These are phyloP conservation scores for Apteryx mantelli DNA, from an alignment of 2,113 vertebrate species.

Conservation along the genomic window DNA sequence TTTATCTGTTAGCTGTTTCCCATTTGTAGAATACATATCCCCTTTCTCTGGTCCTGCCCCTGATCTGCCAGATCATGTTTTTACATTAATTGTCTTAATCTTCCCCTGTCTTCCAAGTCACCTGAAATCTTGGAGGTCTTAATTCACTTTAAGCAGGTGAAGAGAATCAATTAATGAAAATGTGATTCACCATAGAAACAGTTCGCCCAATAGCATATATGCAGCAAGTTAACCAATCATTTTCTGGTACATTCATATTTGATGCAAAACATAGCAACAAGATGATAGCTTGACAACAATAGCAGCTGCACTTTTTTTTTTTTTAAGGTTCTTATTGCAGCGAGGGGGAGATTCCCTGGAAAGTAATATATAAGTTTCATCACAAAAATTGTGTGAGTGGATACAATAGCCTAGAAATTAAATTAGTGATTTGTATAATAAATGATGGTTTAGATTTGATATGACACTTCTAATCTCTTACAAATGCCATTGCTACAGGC, in stretches of 20 bases:
- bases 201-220: background rate
- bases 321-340: background rate
- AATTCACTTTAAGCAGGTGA: background rate
- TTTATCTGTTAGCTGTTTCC: background rate
- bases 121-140: background rate
- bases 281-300: slow-evolving; percentile 27
- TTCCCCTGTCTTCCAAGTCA: background rate
- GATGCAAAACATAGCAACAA: slow-evolving; percentile 25
- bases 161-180: background rate
- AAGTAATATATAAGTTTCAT: slow-evolving; percentile 37
- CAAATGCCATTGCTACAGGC: slow-evolving; percentile 50
- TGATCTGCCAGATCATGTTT: background rate
- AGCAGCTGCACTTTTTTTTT: slow-evolving; percentile 1
- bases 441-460: slow-evolving; percentile 58
- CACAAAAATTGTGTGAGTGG: slow-evolving; percentile 19
- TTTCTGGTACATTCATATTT: background rate
- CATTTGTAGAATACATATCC: background rate
- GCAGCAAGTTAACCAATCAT: background rate
- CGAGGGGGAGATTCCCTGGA: slow-evolving; percentile 7
- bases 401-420: slow-evolving; percentile 49
- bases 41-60: background rate
- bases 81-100: background rate
- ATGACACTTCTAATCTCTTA: slow-evolving; percentile 41
- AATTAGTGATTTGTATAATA: slow-evolving; percentile 51
- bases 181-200: slow-evolving; percentile 39